Base-by-base conservation (phyloP, 2,113 vertebrate genomes). In the Cololabis saira region DNA sequence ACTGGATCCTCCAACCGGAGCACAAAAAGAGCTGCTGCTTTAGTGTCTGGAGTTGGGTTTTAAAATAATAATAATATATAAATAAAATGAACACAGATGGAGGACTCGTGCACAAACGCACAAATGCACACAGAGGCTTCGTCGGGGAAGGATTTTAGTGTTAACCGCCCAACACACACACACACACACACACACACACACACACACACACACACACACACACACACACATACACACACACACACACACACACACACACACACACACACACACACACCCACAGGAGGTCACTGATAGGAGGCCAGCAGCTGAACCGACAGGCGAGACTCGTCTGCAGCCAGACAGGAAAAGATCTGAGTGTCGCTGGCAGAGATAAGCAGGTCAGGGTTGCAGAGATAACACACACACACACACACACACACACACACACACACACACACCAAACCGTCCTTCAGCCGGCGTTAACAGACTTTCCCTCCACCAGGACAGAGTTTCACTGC, bases 201-300 rank as follows among this genome's bases (percentile, higher is more conserved):
- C 72, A 82, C n/a, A 61, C 54, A 80, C 60, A 30, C 56, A 22
- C 49, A n/a, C 71, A 71, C 17, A 54, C 72, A 82, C n/a, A 61
- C 54, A 80, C 60, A 30, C 56, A 22, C 49, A n/a, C 71, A 71
- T 16, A 54, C 72, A 82, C n/a, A 61, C 54, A 80, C 60, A 30
- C 56, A 22, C 49, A n/a, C 71, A 71, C 17, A 54, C 72, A 82
- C n/a, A 61, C 54, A 80, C 60, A 30, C 56, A 22, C 49, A n/a
- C 71, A 71, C 17, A 54, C 72, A 82, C n/a, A 61, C 54, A 80
- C 60, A 30, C 56, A 22, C 49, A n/a, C 71, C 74, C 17, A 54
- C 72, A 82, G 75, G 73, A 73, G 81, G 67, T 77, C 77, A 83
- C 56, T 57, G 77, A 83, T 74, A 85, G 67, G 51, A 74, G 74